Conservation (phyloP, 2,113 vertebrate species). For the Mormyrus lacerda region DNA sequence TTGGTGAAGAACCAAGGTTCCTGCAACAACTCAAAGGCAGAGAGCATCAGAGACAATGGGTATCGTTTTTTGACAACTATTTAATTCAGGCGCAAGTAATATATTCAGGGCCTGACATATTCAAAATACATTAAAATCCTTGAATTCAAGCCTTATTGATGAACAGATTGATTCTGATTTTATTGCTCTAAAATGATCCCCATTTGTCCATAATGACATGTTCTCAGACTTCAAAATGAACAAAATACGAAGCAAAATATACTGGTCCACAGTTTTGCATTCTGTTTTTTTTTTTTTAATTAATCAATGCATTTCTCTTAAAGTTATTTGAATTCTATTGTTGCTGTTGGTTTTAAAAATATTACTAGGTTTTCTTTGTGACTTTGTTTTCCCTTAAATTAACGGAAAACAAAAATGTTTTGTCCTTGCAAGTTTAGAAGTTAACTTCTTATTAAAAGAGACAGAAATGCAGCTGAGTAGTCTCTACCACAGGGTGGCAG, state of each 20-base stretch:
- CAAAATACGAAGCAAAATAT: neutral
- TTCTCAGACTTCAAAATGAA: neutral
- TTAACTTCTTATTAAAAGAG: neutral
- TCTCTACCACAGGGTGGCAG: constrained; percentile 26
- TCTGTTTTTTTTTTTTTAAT: neutral
- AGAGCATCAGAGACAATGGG: too few species aligned
- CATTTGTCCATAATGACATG: neutral
- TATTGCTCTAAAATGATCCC: neutral
- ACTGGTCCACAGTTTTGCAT: neutral
- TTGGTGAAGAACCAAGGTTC: too few species aligned
- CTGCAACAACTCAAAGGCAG: too few species aligned
- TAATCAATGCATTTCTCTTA: neutral
- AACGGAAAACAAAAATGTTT: neutral
- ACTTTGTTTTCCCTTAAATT: neutral
- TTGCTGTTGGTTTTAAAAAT: neutral
- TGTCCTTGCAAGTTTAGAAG: neutral
- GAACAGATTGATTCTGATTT: neutral
- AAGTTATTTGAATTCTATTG: neutral
- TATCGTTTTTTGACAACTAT: too few species aligned
- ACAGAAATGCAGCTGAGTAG: neutral
- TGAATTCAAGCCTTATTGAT: neutral
- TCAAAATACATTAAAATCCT: neutral
- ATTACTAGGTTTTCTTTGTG: neutral
- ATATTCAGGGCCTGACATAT: neutral
- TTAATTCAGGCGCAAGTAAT: too few species aligned